These are phyloP conservation scores for Bursaphelenchus mucronatus DNA, from an alignment of 1,140 invertebrate species.

Conservation along the genomic window DNA sequence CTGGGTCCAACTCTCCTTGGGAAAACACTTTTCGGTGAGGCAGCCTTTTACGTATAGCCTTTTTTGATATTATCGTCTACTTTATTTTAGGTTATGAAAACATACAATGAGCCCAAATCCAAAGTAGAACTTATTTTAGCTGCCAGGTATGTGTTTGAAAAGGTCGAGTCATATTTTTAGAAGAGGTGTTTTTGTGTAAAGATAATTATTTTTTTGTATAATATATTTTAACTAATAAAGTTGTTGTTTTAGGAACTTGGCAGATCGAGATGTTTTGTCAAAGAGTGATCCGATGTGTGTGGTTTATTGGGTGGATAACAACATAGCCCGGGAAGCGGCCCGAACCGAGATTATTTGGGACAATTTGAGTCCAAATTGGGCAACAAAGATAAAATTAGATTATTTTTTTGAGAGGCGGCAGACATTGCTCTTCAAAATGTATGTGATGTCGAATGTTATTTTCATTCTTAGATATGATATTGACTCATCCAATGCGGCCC, in stretches of 20 bases:
- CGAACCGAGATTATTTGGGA: conserved; percentile 66
- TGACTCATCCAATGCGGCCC: conserved; percentile 53
- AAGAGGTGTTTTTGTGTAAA: no score
- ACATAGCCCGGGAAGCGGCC: conserved; percentile 60
- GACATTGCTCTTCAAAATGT: conserved; percentile 63
- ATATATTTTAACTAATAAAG: not conserved
- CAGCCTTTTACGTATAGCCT: no score
- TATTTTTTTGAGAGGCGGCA: conserved; percentile 67
- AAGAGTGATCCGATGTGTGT: conserved; percentile 54
- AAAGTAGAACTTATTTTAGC: no score
- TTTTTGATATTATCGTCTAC: no score
- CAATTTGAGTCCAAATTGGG: conserved; percentile 66
- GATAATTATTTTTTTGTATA: no score
- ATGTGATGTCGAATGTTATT: conserved; percentile 30
- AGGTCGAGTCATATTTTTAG: no score
- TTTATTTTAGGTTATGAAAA: no score
- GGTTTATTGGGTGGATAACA: conserved; percentile 31
- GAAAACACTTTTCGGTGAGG: no score
- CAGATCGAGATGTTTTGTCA: conserved; percentile 48
- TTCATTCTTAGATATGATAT: conserved; percentile 63
- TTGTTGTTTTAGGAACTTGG: conserved; percentile 41
- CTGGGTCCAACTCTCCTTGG: no score
- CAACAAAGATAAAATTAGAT: conserved; percentile 64
- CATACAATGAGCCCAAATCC: no score
- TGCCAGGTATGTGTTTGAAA: no score